phyloP scores from a whole-genome alignment of 2,113 vertebrate species.

The Halichoerus grypus region DNA sequence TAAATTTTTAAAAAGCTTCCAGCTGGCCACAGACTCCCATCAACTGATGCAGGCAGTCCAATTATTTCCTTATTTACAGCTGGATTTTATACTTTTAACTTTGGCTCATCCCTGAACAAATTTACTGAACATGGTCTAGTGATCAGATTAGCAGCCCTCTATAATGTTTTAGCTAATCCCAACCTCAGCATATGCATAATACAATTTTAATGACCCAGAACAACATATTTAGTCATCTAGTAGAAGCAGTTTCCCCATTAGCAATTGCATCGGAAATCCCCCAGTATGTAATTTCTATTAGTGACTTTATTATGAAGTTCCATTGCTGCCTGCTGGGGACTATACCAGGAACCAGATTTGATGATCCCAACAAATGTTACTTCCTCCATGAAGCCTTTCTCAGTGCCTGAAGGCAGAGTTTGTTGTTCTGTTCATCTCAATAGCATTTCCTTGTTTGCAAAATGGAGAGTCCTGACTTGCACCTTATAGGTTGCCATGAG shows the following conservation, averaged over 20 bases:
- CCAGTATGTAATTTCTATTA: conserved; percentile 81
- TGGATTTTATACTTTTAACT: conserved; percentile 77
- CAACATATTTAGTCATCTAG: conserved; percentile 77
- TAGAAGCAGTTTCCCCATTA: conserved; percentile 75
- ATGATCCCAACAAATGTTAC: conserved; percentile 61
- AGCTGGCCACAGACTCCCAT: conserved; percentile 27
- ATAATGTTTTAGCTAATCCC: conserved; percentile 70
- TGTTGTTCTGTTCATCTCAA: neutral
- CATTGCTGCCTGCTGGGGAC: conserved; percentile 63
- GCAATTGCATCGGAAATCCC: conserved; percentile 65
- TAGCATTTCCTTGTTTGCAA: neutral
- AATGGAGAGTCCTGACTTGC: neutral
- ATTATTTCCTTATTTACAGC: conserved; percentile 77
- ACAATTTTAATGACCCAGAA: conserved; percentile 81
- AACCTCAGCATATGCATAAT: conserved; percentile 81
- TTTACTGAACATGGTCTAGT: conserved; percentile 78
- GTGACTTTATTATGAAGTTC: conserved; percentile 74
- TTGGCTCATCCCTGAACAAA: conserved; percentile 77
- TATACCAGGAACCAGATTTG: conserved; percentile 66
- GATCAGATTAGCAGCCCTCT: conserved; percentile 75
- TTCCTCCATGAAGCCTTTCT: conserved; percentile 50
- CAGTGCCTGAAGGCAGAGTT: conserved; percentile 45
- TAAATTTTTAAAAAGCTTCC: conserved; percentile 66
- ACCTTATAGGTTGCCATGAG: neutral
- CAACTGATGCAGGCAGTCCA: conserved; percentile 36